A percentile compares a stretch with the other conserved stretches of the same genome.
phyloP scores from a whole-genome alignment of 2,797 vertebrate genomes.

The Diplodus sargus region DNA sequence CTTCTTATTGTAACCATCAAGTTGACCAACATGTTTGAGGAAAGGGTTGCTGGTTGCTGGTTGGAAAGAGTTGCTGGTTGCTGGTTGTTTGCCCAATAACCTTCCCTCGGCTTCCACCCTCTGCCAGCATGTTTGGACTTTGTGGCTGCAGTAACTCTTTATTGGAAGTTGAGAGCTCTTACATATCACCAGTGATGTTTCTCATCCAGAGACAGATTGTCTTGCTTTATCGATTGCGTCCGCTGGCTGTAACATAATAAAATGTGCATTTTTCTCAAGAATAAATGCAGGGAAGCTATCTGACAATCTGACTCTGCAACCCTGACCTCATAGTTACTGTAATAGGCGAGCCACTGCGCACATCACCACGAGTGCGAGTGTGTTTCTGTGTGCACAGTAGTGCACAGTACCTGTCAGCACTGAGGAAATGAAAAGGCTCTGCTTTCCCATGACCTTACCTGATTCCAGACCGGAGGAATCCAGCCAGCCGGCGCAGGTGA shows the following conservation, averaged over 20 bases:
- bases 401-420: slow-evolving; percentile 56
- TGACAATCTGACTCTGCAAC: background rate
- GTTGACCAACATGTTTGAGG: background rate
- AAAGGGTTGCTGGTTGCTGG: background rate
- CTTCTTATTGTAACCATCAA: background rate
- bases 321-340: background rate
- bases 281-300: background rate
- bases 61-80: background rate
- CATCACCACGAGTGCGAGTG: slow-evolving; percentile 6
- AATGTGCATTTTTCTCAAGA: background rate
- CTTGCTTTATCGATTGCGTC: background rate
- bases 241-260: background rate
- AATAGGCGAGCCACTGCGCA: background rate
- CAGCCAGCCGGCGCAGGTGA: slow-evolving; percentile 45
- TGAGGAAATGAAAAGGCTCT: slow-evolving; percentile 58
- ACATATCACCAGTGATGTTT: background rate
- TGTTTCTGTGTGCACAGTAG: background rate
- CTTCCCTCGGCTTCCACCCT: background rate
- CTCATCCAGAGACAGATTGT: background rate
- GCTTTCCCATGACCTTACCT: slow-evolving; percentile 50
- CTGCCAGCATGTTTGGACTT: background rate
- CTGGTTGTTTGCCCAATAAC: background rate
- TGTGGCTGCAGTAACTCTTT: background rate
- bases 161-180: background rate
- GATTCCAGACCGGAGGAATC: slow-evolving; percentile 43